These are phyloP conservation scores for Drusus annulatus DNA, from an alignment of 1,140 invertebrate species.

Conservation along the genomic window DNA sequence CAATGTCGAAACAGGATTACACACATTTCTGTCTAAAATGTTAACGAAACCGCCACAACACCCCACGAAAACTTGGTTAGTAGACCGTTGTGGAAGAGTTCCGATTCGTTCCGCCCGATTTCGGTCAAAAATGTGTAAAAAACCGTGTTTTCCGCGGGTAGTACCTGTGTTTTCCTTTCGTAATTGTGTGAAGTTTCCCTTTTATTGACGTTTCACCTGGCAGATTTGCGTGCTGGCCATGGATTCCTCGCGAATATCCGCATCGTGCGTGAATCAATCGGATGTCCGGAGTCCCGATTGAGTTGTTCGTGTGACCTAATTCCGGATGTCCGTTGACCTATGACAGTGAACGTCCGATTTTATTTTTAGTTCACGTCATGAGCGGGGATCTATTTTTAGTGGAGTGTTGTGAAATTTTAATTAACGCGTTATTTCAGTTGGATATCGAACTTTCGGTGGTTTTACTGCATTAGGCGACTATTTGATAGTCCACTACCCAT, in stretches of 20 bases:
- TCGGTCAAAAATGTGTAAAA: constrained; percentile 8
- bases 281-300: constrained; percentile 10
- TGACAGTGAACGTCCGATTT: constrained; percentile 35
- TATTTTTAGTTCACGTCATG: constrained; percentile 47
- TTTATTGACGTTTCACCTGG: constrained; percentile 14
- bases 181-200: constrained; percentile 6
- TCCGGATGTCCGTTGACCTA: constrained; percentile 37
- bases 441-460: no score
- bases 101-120: not conserved
- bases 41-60: constrained; percentile 22
- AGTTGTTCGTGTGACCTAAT: constrained; percentile 37
- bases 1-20: constrained; percentile 6
- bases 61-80: not conserved
- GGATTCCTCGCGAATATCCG: not conserved
- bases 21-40: constrained; percentile 13
- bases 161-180: constrained; percentile 23
- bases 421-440: constrained; percentile 1
- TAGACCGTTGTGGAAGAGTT: no score
- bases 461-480: no score
- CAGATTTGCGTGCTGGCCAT: not conserved
- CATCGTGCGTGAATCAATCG: not conserved
- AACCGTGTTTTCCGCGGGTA: not conserved
- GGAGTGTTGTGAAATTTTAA: constrained; percentile 9
- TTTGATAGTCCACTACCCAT: no score
- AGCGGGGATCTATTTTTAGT: constrained; percentile 43